phyloP scores from a whole-genome alignment of 1,140 invertebrate genomes.

The Leptopilina clavipes region DNA sequence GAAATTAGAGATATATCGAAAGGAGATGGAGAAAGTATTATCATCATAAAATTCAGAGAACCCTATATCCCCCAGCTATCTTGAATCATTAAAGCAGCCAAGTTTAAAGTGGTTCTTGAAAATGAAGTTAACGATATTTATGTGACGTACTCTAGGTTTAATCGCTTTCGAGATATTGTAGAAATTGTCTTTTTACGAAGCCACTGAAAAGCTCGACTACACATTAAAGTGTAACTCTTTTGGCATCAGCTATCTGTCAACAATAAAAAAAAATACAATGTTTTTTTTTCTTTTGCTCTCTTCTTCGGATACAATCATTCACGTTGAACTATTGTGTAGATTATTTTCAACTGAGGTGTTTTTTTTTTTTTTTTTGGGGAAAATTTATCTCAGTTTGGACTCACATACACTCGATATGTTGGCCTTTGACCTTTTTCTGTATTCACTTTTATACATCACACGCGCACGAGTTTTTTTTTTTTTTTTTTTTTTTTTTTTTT shows the following conservation, averaged over 20 bases:
- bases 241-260: not conserved
- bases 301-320: not conserved
- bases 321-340: slow-evolving; percentile 9
- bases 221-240: not conserved
- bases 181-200: slow-evolving; percentile 22
- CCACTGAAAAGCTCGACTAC: not conserved
- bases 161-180: slow-evolving; percentile 13
- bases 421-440: not conserved
- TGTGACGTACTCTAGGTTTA: slow-evolving; percentile 14
- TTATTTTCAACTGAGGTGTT: not conserved
- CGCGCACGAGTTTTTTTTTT: not conserved
- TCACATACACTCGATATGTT: not conserved
- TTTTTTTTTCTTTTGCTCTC: not conserved
- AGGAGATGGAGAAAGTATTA: not conserved
- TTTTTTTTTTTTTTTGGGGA: not conserved
- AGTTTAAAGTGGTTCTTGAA: slow-evolving; percentile 26
- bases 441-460: not conserved
- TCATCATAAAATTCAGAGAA: slow-evolving; percentile 11
- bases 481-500: too few relatives aligned
- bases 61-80: not conserved
- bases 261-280: slow-evolving; percentile 20
- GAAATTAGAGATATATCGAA: not conserved
- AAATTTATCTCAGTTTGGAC: not conserved
- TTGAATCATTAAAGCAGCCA: slow-evolving; percentile 22
- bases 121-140: slow-evolving; percentile 29